Evolutionary conservation across 1,140 invertebrate genomes (phyloP).

Genomic region (Hydropsyche tenuis): DNA sequence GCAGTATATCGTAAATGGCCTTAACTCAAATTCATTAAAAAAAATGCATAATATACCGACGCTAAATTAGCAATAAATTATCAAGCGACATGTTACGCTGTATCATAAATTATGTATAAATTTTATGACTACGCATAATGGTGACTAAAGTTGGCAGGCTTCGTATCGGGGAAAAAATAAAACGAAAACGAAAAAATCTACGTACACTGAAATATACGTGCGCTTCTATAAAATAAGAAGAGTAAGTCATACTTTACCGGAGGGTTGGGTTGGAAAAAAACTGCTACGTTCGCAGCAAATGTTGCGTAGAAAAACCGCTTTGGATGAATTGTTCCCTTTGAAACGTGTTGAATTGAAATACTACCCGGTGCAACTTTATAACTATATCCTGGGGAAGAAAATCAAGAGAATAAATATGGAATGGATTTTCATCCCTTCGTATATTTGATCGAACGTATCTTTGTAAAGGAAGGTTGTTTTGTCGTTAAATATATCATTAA

Average conservation of each 20-base stretch:
- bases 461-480: too few species aligned
- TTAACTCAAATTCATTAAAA: too few species aligned
- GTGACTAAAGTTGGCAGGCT: not conserved
- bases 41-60: too few species aligned
- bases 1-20: too few species aligned
- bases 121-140: too few species aligned
- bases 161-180: not conserved
- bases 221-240: not conserved
- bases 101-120: too few species aligned
- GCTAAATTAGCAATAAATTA: too few species aligned
- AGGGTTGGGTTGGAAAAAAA: not conserved
- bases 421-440: too few species aligned
- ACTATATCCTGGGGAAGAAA: constrained; percentile 30
- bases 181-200: not conserved
- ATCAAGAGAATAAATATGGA: too few species aligned
- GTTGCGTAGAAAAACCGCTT: constrained; percentile 35
- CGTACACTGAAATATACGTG: not conserved
- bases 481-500: too few species aligned
- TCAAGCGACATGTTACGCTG: too few species aligned
- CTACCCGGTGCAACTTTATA: constrained; percentile 18
- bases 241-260: not conserved
- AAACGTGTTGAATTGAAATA: constrained; percentile 35
- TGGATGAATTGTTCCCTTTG: constrained; percentile 31
- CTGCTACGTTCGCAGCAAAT: constrained; percentile 25
- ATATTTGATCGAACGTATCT: too few species aligned